These are phyloP conservation scores for Acropora tenuis DNA, from an alignment of 64 coral and sea anemone species.

Conservation along the genomic window DNA sequence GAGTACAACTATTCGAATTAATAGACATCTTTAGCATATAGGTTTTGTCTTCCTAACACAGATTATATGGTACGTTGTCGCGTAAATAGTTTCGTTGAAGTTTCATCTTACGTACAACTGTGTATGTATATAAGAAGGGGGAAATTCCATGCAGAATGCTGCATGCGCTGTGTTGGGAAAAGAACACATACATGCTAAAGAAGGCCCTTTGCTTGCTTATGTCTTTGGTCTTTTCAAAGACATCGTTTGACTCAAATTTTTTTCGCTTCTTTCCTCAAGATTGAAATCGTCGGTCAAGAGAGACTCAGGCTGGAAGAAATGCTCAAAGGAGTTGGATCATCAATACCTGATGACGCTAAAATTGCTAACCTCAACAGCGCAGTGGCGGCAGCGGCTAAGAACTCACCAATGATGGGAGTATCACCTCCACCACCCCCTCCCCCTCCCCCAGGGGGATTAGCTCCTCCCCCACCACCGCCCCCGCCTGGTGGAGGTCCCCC, in stretches of 20 bases:
- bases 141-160: background rate
- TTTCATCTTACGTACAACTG: too few species aligned
- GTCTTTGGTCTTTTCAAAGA: background rate
- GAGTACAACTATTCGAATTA: too few species aligned
- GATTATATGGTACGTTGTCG: too few species aligned
- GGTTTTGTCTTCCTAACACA: too few species aligned
- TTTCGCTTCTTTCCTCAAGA: slow-evolving; percentile 44
- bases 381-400: slow-evolving; percentile 59
- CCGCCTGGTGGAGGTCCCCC: slow-evolving; percentile 69
- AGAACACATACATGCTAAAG: too few species aligned
- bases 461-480: slow-evolving; percentile 68
- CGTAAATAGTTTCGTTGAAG: too few species aligned
- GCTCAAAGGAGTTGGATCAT: slow-evolving; percentile 86
- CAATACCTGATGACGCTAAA: slow-evolving; percentile 95
- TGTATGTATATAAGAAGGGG: too few species aligned
- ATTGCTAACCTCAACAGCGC: slow-evolving; percentile 75
- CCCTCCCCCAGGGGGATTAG: slow-evolving; percentile 54
- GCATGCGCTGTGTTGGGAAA: background rate
- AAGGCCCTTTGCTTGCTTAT: background rate
- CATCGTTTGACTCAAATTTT: too few species aligned
- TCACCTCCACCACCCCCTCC: slow-evolving; percentile 75
- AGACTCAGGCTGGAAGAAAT: slow-evolving; percentile 85
- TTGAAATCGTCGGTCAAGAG: slow-evolving; percentile 81
- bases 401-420: slow-evolving; percentile 77
- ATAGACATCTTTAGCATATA: too few species aligned